phyloP scores from a whole-genome alignment of 2,797 vertebrate species.

The Varecia variegata region DNA sequence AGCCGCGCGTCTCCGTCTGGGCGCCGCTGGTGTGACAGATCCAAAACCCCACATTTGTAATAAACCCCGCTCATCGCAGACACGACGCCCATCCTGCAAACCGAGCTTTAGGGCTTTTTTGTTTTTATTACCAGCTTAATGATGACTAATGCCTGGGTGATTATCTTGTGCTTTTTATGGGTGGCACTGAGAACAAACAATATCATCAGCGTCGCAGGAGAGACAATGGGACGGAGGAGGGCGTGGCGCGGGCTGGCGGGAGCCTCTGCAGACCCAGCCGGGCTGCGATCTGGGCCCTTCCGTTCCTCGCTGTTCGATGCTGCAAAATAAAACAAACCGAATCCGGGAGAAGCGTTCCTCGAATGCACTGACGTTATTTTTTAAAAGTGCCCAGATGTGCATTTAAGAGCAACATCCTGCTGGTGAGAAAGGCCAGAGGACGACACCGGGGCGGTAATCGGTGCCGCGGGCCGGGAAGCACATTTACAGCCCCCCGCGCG shows the following conservation, averaged over 20 bases:
- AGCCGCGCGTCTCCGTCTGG: neutral
- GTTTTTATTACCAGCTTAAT: slow-evolving; percentile 75
- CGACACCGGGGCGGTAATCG: accelerated
- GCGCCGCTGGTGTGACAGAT: neutral
- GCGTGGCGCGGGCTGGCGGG: neutral
- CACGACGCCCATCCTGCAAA: slow-evolving; percentile 54
- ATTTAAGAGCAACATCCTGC: neutral
- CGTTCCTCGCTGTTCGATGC: neutral
- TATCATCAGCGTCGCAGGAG: slow-evolving; percentile 53
- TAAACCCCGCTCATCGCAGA: slow-evolving; percentile 50
- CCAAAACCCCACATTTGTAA: slow-evolving; percentile 36
- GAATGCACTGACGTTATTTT: accelerated
- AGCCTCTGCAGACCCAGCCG: neutral
- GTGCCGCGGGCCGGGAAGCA: accelerated
- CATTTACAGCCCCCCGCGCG: accelerated
- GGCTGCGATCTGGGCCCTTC: neutral
- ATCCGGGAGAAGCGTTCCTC: neutral
- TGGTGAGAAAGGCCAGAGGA: neutral
- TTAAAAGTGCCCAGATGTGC: neutral
- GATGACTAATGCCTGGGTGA: slow-evolving; percentile 76
- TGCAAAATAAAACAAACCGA: slow-evolving; percentile 27
- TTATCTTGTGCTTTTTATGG: slow-evolving; percentile 57
- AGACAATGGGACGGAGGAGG: neutral
- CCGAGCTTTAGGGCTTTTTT: slow-evolving; percentile 36
- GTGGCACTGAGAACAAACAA: slow-evolving; percentile 64